Percentiles rank a stretch among this genome's conserved stretches.
Conservation (phyloP, 2,888 invertebrate species). For the Dimorphilus gyrociliatus region DNA sequence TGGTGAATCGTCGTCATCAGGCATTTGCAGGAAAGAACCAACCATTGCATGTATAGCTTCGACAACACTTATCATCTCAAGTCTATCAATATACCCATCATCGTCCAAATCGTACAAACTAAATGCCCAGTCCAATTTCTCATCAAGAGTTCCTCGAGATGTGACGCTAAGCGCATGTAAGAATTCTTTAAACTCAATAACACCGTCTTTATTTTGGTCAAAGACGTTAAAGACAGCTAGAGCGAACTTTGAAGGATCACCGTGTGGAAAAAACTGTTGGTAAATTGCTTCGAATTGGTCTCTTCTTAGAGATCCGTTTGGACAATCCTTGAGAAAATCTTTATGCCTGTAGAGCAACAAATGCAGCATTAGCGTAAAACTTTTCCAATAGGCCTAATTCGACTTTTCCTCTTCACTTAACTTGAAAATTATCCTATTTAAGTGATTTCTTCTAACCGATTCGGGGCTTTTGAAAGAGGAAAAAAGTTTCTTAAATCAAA, state of each 20-base stretch:
- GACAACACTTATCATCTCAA: slow-evolving; percentile 38
- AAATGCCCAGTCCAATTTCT: slow-evolving; percentile 70
- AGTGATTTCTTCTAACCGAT: too few relatives aligned
- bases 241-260: slow-evolving; percentile 96
- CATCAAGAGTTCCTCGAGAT: slow-evolving; percentile 92
- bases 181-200: slow-evolving; percentile 97
- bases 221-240: slow-evolving; percentile 94
- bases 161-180: slow-evolving; percentile 94
- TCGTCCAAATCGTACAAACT: slow-evolving; percentile 40
- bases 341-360: slow-evolving; percentile 27
- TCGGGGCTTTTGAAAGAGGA: too few relatives aligned
- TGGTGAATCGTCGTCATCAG: slow-evolving; percentile 40
- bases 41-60: slow-evolving; percentile 41
- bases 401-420: too few relatives aligned
- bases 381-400: too few relatives aligned
- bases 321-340: slow-evolving; percentile 38
- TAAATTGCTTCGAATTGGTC: slow-evolving; percentile 94
- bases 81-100: slow-evolving; percentile 40
- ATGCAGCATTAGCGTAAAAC: too few relatives aligned
- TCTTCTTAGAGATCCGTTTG: slow-evolving; percentile 31
- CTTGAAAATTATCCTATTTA: too few relatives aligned
- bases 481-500: too few relatives aligned
- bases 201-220: slow-evolving; percentile 97
- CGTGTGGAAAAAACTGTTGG: slow-evolving; percentile 98
- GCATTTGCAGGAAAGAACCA: slow-evolving; percentile 39